Evolutionary conservation across 2,113 vertebrate genomes (phyloP).

Genomic region (Proteles cristata): DNA sequence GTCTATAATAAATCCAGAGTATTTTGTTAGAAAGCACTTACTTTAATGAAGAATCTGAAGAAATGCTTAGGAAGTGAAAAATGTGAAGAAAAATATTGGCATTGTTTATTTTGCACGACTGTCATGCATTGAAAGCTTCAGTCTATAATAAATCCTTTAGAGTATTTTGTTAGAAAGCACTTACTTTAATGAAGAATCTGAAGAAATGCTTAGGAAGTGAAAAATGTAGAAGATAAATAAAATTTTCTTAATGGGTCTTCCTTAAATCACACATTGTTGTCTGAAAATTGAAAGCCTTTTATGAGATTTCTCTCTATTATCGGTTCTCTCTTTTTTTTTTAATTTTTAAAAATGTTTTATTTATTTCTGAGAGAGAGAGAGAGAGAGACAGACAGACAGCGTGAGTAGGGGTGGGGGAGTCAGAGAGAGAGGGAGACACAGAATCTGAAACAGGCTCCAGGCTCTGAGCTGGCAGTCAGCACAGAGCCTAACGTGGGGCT

Average conservation of each 20-base stretch:
- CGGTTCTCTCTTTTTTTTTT: not conserved
- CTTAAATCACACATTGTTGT: not conserved
- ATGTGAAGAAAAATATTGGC: not conserved
- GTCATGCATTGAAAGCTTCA: not conserved
- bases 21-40: not conserved
- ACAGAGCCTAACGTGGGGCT: too few relatives aligned
- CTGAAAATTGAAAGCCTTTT: not conserved
- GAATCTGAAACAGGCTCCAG: too few relatives aligned
- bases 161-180: not conserved
- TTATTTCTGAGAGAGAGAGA: too few relatives aligned
- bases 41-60: conserved; percentile 45
- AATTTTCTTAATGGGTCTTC: not conserved
- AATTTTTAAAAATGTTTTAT: too few relatives aligned
- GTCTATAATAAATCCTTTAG: not conserved
- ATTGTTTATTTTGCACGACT: too few relatives aligned
- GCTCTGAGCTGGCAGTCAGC: too few relatives aligned
- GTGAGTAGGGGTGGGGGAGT: too few relatives aligned
- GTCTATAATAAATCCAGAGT: not conserved
- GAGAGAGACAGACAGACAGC: too few relatives aligned
- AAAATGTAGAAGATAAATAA: not conserved
- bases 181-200: conserved; percentile 39
- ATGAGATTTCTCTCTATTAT: not conserved
- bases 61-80: not conserved
- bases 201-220: conserved; percentile 28
- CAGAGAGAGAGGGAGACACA: too few relatives aligned